Evolutionary conservation across 2,113 vertebrate species (phyloP).

Genomic region (Percina caprodes): DNA sequence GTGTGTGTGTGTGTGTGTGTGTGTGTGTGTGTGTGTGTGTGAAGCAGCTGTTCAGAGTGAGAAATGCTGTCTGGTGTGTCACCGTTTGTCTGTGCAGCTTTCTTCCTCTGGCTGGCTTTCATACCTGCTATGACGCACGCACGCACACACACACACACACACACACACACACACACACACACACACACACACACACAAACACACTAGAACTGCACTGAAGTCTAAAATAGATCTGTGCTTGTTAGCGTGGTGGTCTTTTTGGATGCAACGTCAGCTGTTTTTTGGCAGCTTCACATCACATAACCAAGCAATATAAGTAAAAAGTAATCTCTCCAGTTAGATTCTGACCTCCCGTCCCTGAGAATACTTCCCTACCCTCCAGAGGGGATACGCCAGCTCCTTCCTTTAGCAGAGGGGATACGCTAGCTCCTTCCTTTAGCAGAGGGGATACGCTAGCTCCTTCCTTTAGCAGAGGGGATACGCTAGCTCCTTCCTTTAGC

Average conservation of each 20-base stretch:
- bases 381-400: too few species aligned
- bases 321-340: too few species aligned
- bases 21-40: neutral
- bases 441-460: too few species aligned
- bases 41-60: conserved; percentile 61
- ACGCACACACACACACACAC: too few species aligned
- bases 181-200: conserved; percentile 1
- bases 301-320: too few species aligned
- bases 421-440: too few species aligned
- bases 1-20: neutral
- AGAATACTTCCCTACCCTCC: neutral
- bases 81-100: conserved; percentile 12
- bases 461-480: too few species aligned
- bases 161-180: neutral
- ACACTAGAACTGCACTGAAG: conserved; percentile 1
- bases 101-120: conserved; percentile 26
- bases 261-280: neutral
- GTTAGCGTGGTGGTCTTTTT: neutral
- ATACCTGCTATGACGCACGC: conserved; percentile 49
- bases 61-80: conserved; percentile 46
- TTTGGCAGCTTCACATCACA: neutral
- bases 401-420: too few species aligned
- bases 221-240: conserved; percentile 16
- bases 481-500: too few species aligned
- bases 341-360: neutral